Percentiles rank a stretch among this genome's conserved stretches.
These are phyloP conservation scores for Eublepharis macularius DNA, from an alignment of 2,113 vertebrate genomes.

Conservation along the genomic window DNA sequence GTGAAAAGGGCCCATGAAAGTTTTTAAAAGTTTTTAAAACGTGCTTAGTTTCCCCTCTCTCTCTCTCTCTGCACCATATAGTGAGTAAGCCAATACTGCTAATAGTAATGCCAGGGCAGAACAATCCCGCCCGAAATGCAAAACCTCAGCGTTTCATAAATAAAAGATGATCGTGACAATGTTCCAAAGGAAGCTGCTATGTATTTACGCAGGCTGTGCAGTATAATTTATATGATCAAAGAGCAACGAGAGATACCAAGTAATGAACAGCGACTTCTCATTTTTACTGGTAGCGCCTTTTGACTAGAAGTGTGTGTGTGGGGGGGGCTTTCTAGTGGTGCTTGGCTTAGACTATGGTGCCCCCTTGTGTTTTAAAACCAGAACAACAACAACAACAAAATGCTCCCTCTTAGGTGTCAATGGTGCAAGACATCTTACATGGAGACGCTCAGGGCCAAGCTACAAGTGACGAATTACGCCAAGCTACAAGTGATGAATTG, in stretches of 20 bases:
- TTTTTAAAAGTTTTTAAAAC: constrained; percentile 11
- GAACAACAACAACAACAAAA: not conserved
- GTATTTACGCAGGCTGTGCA: constrained; percentile 12
- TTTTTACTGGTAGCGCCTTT: not conserved
- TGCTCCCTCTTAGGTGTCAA: not conserved
- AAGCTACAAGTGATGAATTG: too few species aligned
- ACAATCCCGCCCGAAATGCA: not conserved
- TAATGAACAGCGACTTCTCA: constrained; percentile 25
- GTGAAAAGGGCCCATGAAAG: constrained; percentile 40
- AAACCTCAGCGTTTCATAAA: constrained; percentile 32
- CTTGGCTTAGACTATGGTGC: constrained; percentile 40
- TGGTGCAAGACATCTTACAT: too few species aligned
- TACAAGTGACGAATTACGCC: too few species aligned
- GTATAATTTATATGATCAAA: constrained; percentile 39
- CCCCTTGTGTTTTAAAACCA: constrained; percentile 67
- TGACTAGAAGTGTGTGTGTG: too few species aligned
- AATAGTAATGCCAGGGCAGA: constrained; percentile 24
- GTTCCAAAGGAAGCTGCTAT: constrained; percentile 32
- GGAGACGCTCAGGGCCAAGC: too few species aligned
- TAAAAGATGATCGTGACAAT: not conserved
- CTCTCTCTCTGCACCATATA: constrained; percentile 25
- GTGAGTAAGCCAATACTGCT: not conserved
- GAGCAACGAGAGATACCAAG: constrained; percentile 26
- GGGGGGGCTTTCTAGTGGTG: not conserved
- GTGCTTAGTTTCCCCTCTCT: constrained; percentile 9